A percentile compares a stretch with the other conserved stretches of the same genome.
Evolutionary conservation across 2,113 vertebrate species (phyloP).

Genomic region (Suricata suricatta): DNA sequence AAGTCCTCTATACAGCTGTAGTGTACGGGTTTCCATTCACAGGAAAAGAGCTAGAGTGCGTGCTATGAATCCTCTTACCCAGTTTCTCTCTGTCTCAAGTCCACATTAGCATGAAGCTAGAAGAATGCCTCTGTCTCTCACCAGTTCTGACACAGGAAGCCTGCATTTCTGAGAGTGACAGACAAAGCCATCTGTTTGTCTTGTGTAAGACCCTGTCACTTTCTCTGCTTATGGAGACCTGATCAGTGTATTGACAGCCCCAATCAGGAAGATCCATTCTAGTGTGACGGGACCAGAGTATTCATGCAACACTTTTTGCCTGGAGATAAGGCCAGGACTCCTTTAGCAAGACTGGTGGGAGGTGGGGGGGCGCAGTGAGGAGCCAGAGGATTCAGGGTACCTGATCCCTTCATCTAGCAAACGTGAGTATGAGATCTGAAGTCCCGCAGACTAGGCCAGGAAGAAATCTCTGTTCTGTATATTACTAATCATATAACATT

Average conservation of each 20-base stretch:
- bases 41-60: neutral
- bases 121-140: neutral
- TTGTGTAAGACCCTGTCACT: neutral
- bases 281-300: constrained; percentile 20
- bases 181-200: constrained; percentile 42
- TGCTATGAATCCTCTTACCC: neutral
- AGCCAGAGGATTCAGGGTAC: neutral
- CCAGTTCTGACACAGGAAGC: constrained; percentile 6
- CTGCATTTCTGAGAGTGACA: neutral
- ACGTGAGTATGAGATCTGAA: constrained; percentile 48
- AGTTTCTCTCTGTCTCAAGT: neutral
- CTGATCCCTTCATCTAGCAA: constrained; percentile 27
- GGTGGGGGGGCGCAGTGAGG: neutral
- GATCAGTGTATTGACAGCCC: constrained; percentile 73
- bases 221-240: constrained; percentile 34
- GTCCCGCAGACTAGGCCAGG: neutral
- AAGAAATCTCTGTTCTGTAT: neutral
- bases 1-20: neutral
- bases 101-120: neutral
- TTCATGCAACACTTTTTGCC: neutral
- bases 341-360: neutral
- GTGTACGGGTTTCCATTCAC: neutral
- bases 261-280: constrained; percentile 71
- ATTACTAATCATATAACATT: neutral
- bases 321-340: neutral